phyloP scores from a whole-genome alignment of 2,888 invertebrate genomes.

The Anthophora plumipes region DNA sequence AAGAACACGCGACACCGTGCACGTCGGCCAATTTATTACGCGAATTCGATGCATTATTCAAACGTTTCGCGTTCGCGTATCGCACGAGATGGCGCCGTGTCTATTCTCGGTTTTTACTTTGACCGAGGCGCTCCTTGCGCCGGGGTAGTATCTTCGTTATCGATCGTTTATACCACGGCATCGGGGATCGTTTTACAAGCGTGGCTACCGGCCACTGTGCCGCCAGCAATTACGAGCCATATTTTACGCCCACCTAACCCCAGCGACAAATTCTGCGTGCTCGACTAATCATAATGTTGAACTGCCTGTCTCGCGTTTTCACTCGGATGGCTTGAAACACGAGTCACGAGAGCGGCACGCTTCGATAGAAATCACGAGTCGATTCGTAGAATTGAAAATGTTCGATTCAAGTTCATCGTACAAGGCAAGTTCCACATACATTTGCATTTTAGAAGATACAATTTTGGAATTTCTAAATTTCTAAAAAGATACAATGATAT shows the following conservation, averaged over 20 bases:
- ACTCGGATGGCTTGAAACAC: neutral
- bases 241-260: constrained; percentile 53
- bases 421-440: no score
- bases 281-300: constrained; percentile 54
- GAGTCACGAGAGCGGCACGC: constrained; percentile 7
- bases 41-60: constrained; percentile 64
- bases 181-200: constrained; percentile 41
- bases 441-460: no score
- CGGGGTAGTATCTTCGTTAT: constrained; percentile 30
- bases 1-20: constrained; percentile 22
- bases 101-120: constrained; percentile 19
- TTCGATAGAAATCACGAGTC: neutral
- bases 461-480: no score
- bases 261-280: constrained; percentile 63
- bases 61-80: constrained; percentile 37
- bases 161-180: constrained; percentile 42
- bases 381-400: no score
- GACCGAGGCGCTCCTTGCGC: constrained; percentile 7
- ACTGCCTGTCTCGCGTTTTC: constrained; percentile 38
- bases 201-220: constrained; percentile 22
- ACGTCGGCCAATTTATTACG: constrained; percentile 62
- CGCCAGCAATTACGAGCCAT: constrained; percentile 38
- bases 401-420: no score
- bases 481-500: no score
- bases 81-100: constrained; percentile 24